These are phyloP conservation scores for Tenthredo scrophulariae DNA, from an alignment of 2,888 invertebrate genomes.

Conservation along the genomic window DNA sequence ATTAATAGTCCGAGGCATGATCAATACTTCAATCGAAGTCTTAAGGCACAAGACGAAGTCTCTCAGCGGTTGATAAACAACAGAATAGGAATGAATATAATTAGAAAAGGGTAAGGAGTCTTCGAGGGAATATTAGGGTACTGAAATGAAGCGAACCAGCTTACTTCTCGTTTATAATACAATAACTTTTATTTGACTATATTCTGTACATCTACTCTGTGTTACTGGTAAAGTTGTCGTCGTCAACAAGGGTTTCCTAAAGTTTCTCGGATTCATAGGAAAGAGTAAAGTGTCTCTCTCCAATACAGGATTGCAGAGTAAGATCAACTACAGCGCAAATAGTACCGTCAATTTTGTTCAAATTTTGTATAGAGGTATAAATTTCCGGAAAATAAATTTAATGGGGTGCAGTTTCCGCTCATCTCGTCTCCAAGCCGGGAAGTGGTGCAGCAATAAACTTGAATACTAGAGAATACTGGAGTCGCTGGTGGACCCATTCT, in stretches of 20 bases:
- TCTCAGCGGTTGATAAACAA: not conserved
- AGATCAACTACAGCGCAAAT: constrained; percentile 24
- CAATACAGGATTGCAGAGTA: not conserved
- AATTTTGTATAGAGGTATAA: constrained; percentile 27
- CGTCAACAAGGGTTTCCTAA: not conserved
- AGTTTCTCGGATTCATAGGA: not conserved
- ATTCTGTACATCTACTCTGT: not conserved
- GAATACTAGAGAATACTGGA: constrained; percentile 51
- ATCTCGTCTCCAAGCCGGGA: constrained; percentile 46
- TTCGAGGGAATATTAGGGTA: not conserved
- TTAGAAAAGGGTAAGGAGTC: not conserved
- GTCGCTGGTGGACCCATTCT: constrained; percentile 48
- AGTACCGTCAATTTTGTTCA: constrained; percentile 43
- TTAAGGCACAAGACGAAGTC: not conserved
- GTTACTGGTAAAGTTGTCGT: not conserved
- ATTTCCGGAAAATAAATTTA: constrained; percentile 49
- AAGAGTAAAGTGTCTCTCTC: not conserved
- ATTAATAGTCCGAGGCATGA: not conserved
- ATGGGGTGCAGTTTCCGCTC: constrained; percentile 49
- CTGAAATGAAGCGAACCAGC: not conserved
- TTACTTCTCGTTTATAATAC: not conserved
- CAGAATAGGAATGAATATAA: not conserved
- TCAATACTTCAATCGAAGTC: not conserved
- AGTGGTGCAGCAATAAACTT: constrained; percentile 50
- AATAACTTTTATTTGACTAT: constrained; percentile 4